Evolutionary conservation across 2,888 invertebrate genomes (phyloP), one percentile per base, ranked within the genome.

Genomic region (Chaitophorus viminalis): DNA sequence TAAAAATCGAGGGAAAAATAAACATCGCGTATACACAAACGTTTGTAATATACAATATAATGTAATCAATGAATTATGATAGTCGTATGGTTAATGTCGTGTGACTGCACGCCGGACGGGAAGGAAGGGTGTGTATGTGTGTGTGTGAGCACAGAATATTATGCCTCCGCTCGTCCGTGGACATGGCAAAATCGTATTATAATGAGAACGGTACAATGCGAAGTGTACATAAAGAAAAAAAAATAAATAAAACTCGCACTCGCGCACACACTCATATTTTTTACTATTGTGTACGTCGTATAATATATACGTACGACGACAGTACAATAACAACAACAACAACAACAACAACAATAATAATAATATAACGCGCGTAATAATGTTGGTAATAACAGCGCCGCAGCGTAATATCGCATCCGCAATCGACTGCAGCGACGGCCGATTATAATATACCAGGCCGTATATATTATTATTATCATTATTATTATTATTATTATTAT

Each of bases 61-160:
- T 82, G 82, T 74, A 33, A 46, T 65, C 83, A 39, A 84, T 84
- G 76, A 84, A 75, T 84, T 84, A 84, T 46, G 65, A n/a, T n/a
- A 84, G 31, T 39, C 65, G 33, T 46, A 76, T 46, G 84, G 65
- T 84, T 84, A 84, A 84, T 76, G 84, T 84, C 3, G 84, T 76
- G 84, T 84, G 76, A 84, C 84, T 60, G 83, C 5, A 9, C 18
- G 46, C 46, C 14, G 29, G 74, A 21, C 74, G 36, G 76, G n/a
- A 29, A 54, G 77, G 77, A 52, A 77, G 77, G 77, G 77, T 52
- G 77, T 39, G n/a, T n/a, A n/a, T 21, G 76, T n/a, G 76, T 18
- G 36, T 14, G 39, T 5, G n/a, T n/a, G 46, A 11, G 46, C 46
- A 46, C 46, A 46, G 14, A 46, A 46, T 39, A 52, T n/a, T n/a